These are phyloP conservation scores for Bombus sibiricus DNA, from an alignment of 1,140 invertebrate species.

Conservation along the genomic window DNA sequence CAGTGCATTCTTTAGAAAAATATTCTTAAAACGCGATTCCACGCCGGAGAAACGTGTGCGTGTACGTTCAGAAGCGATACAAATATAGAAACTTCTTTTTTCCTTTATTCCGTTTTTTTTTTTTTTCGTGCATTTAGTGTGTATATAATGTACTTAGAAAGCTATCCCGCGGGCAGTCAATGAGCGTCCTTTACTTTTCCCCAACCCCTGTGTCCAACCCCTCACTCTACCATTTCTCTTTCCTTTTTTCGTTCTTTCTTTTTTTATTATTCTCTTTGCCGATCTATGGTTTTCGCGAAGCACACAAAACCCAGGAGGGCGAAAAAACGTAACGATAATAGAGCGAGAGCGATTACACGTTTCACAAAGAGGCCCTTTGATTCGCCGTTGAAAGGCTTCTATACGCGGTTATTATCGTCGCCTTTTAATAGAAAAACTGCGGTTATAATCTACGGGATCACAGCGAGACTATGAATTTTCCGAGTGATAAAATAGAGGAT, in stretches of 20 bases:
- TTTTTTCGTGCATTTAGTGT: slow-evolving; percentile 1
- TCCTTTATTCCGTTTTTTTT: slow-evolving; percentile 20
- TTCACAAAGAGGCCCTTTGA: slow-evolving; percentile 64
- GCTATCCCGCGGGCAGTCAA: slow-evolving; percentile 33
- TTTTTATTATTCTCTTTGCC: not conserved
- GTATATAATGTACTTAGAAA: slow-evolving; percentile 25
- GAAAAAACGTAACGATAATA: slow-evolving; percentile 50
- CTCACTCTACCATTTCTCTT: not conserved
- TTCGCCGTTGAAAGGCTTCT: slow-evolving; percentile 52
- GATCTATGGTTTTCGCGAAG: slow-evolving; percentile 37
- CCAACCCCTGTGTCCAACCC: not conserved
- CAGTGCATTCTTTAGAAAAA: slow-evolving; percentile 36
- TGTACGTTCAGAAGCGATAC: slow-evolving; percentile 50
- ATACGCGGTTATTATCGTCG: slow-evolving; percentile 58
- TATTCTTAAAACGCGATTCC: slow-evolving; percentile 49
- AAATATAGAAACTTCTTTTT: slow-evolving; percentile 57
- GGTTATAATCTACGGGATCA: slow-evolving; percentile 72
- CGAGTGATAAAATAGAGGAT: slow-evolving; percentile 65
- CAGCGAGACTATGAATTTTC: slow-evolving; percentile 70
- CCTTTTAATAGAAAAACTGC: slow-evolving; percentile 63
- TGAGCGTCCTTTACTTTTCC: slow-evolving; percentile 10
- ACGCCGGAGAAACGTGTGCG: slow-evolving; percentile 6
- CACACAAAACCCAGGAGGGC: slow-evolving; percentile 51
- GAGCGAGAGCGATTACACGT: slow-evolving; percentile 56
- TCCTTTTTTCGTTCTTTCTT: not conserved